These are phyloP conservation scores for Macrobrachium rosenbergii DNA, from an alignment of 1,140 invertebrate genomes.

Conservation along the genomic window DNA sequence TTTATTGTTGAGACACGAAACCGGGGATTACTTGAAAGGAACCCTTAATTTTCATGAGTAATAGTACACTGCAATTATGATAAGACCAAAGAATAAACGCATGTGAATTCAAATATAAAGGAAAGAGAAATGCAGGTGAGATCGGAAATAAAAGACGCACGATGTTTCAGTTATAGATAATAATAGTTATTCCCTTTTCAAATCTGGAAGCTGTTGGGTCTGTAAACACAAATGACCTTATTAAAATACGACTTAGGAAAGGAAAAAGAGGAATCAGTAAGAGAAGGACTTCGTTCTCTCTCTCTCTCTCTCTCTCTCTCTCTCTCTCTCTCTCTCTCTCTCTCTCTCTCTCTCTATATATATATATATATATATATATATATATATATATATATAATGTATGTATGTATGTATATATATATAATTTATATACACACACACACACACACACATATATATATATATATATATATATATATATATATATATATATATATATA, in stretches of 20 bases:
- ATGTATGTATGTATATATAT: neutral
- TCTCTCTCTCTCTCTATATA: neutral
- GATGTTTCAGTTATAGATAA: no score
- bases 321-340: neutral
- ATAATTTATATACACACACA: neutral
- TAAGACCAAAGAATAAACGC: no score
- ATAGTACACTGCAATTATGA: no score
- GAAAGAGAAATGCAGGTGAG: no score
- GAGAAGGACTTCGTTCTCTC: neutral
- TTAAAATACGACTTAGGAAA: no score
- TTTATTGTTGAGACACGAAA: no score
- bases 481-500: conserved; percentile 8
- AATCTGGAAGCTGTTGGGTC: no score
- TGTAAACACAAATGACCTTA: no score
- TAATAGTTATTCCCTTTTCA: no score
- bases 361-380: conserved; percentile 13
- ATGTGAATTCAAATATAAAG: no score
- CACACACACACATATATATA: neutral
- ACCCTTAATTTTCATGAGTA: neutral
- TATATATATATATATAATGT: neutral
- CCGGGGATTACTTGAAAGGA: neutral
- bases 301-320: conserved; percentile 11
- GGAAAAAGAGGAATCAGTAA: neutral
- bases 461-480: conserved; percentile 3
- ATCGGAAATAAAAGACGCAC: no score